Base-by-base conservation (phyloP, 1,140 invertebrate species). In the Calephelis nemesis region DNA sequence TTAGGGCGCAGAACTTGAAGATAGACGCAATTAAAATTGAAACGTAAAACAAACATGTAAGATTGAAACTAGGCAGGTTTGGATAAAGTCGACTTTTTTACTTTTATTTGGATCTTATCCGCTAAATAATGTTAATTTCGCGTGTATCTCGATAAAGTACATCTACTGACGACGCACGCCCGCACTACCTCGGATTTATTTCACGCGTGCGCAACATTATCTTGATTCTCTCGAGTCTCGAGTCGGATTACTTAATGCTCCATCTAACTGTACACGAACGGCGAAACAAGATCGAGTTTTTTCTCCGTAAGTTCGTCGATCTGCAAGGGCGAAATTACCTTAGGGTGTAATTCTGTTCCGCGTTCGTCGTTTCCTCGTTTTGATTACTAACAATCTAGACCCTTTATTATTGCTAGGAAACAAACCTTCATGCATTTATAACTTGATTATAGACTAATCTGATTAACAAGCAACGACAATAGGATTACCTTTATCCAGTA, bases 121-220 rank as follows among this genome's bases (percentile, higher is more conserved):
- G 30, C 2, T 30, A 30, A 4, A 0, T 30, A 30, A 45, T 7
- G 42, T 45, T 45, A 7, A 45, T 5, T 1, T 30, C 30, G 1
- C 30, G 30, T 30, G 42, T 45, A 4, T 5, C 42, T 45, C 42
- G 42, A 45, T 8, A 45, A 45, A 45, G 42, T 45, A 45, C 7
- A 45, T 9, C 0, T 7, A 45, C 8, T 45, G 42, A 45, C 8
- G 8, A 6, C 42, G 6, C 42, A 45, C 42, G 42, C 42, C 42
- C 42, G 42, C 5, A 5, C 42, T 45, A 45, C 8, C 42, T 83
- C 81, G 82, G 83, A 88, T 88, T 88, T 89, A 88, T 89, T 89
- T 89, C 85, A 90, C 87, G 86, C 85, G 86, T 89, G 83, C 84
- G 86, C 87, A 90, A 87, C 88, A 85, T 88, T 88, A 88, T 88